Percentiles rank a stretch among this genome's conserved stretches.
Evolutionary conservation across 2,113 vertebrate genomes (phyloP).

Genomic region (Bubalus kerabau): DNA sequence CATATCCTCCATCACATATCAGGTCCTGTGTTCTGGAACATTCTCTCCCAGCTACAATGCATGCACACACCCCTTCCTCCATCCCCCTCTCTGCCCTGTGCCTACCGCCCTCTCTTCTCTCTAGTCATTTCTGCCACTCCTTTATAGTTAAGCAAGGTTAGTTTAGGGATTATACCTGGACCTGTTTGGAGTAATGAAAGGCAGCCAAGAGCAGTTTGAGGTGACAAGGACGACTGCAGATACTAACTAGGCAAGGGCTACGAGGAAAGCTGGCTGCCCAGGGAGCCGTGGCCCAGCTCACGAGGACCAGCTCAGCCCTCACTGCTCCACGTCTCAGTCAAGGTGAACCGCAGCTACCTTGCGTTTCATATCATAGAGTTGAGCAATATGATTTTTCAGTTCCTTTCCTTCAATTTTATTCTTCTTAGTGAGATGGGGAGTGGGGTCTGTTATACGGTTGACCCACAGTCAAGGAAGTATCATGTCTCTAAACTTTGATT

Average conservation of each 20-base stretch:
- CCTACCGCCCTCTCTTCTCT: too few species aligned
- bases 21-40: background rate
- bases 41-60: background rate
- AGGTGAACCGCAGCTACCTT: background rate
- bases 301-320: too few species aligned
- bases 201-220: background rate
- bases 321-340: background rate
- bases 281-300: fast-evolving
- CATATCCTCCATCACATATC: background rate
- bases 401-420: background rate
- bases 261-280: background rate
- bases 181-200: background rate
- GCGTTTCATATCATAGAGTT: fast-evolving
- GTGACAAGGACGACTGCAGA: background rate
- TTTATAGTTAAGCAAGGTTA: background rate
- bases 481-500: background rate
- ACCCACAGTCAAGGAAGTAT: background rate
- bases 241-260: background rate
- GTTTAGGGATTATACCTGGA: background rate
- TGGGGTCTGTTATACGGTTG: background rate
- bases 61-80: fast-evolving
- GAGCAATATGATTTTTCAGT: background rate
- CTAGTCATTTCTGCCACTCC: background rate
- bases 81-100: too few species aligned
- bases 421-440: too few species aligned